Conservation (phyloP, 92 coral and sea anemone species). For the Zoanthus gigantus region DNA sequence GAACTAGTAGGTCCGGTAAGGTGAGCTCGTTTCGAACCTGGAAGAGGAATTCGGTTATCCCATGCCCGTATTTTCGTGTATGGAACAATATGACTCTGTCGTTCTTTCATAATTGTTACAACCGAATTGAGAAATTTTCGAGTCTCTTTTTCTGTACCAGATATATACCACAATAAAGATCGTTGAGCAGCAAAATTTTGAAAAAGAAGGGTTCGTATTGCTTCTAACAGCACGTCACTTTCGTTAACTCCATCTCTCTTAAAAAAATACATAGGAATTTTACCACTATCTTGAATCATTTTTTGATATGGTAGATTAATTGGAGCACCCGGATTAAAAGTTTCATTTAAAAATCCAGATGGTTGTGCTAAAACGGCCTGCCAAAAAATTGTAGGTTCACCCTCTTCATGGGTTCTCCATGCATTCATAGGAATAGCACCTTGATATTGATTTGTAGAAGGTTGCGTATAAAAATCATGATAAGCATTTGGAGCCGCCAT, state of each 20-base stretch:
- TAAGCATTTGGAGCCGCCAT: neutral
- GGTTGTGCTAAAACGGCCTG: neutral
- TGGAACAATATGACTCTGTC: neutral
- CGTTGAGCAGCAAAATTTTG: neutral
- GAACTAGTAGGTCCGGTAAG: neutral
- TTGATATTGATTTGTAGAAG: neutral
- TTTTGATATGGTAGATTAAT: neutral
- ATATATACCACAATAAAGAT: neutral
- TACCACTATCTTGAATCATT: neutral
- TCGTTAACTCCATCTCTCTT: neutral
- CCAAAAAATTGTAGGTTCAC: neutral
- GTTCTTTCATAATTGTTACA: conserved; percentile 2
- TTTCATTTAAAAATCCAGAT: neutral
- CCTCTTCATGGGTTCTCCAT: neutral
- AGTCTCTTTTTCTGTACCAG: neutral
- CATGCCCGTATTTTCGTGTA: conserved; percentile 4
- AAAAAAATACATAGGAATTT: neutral
- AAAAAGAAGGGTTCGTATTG: neutral
- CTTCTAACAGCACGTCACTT: neutral
- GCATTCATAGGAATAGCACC: neutral
- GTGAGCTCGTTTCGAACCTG: conserved; percentile 4
- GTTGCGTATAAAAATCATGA: neutral
- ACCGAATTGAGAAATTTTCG: neutral
- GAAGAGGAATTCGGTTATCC: conserved; percentile 10
- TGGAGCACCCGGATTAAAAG: neutral